Evolutionary conservation across 1,140 invertebrate genomes (phyloP).

Genomic region (Drosophila malerkotliana): DNA sequence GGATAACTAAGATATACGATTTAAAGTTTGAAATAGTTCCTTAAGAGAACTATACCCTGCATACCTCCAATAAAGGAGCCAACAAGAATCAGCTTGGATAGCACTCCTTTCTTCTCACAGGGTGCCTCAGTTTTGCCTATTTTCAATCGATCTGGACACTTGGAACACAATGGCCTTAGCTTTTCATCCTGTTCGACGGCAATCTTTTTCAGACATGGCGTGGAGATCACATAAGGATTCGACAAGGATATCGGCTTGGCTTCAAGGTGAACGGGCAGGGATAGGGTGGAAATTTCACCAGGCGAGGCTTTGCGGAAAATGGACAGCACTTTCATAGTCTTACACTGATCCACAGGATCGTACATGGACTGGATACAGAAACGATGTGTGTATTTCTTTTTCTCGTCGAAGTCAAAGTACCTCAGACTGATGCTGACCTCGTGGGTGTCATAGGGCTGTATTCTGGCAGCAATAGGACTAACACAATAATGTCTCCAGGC

Average conservation of each 20-base stretch:
- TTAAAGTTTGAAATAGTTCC: neutral
- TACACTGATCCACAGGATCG: neutral
- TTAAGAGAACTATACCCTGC: neutral
- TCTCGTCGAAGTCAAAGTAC: conserved; percentile 16
- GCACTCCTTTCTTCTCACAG: neutral
- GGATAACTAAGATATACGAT: neutral
- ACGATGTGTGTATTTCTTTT: conserved; percentile 17
- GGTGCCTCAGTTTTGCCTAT: too few species aligned
- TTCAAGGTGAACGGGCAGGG: neutral
- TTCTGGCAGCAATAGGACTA: conserved; percentile 19
- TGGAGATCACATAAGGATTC: neutral
- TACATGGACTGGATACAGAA: conserved; percentile 27
- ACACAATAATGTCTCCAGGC: conserved; percentile 20
- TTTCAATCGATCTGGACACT: neutral
- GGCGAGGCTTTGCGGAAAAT: conserved; percentile 16
- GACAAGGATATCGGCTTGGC: neutral
- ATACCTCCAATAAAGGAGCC: conserved; percentile 6
- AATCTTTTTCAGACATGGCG: neutral
- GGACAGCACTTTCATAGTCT: neutral
- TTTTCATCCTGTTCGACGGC: neutral
- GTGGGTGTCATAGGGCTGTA: conserved; percentile 28
- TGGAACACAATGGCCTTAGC: neutral
- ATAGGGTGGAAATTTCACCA: neutral
- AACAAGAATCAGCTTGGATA: neutral
- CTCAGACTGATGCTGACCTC: conserved; percentile 36